Percentiles rank a stretch among this genome's conserved stretches.
phyloP scores from a whole-genome alignment of 2,113 vertebrate species.

The Oreotrochilus melanogaster region DNA sequence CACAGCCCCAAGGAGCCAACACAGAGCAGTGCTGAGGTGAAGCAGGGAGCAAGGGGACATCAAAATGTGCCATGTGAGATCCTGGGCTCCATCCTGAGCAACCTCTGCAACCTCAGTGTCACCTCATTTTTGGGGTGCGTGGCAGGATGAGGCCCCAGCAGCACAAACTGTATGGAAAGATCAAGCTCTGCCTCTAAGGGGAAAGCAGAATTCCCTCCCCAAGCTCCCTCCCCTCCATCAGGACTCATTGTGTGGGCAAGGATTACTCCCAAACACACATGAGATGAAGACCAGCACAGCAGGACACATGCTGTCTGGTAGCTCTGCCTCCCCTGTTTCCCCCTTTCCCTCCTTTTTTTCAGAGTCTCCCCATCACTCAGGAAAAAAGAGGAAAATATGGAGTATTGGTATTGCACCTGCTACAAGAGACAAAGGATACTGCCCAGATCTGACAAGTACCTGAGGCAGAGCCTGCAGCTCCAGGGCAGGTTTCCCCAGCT shows the following conservation, averaged over 20 bases:
- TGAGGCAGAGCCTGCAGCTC: background rate
- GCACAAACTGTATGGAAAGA: background rate
- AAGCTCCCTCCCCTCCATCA: background rate
- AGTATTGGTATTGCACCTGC: no score
- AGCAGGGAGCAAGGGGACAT: background rate
- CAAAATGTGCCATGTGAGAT: background rate
- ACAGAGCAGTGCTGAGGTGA: accelerated
- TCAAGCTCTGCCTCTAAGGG: background rate
- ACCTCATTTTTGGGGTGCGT: background rate
- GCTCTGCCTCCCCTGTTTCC: background rate
- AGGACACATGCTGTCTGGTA: background rate
- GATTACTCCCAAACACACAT: background rate
- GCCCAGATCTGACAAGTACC: background rate
- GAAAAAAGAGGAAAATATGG: background rate
- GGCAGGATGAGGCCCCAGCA: background rate
- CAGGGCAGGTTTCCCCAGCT: background rate
- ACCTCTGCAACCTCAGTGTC: background rate
- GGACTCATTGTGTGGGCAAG: background rate
- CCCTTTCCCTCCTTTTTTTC: background rate
- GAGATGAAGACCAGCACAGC: background rate
- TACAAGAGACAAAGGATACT: background rate
- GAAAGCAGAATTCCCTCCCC: background rate
- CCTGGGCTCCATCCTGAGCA: background rate
- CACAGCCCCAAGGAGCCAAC: accelerated
- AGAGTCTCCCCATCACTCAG: background rate